phyloP scores from a whole-genome alignment of 2,888 invertebrate species.

The Drosophila meridionalis region DNA sequence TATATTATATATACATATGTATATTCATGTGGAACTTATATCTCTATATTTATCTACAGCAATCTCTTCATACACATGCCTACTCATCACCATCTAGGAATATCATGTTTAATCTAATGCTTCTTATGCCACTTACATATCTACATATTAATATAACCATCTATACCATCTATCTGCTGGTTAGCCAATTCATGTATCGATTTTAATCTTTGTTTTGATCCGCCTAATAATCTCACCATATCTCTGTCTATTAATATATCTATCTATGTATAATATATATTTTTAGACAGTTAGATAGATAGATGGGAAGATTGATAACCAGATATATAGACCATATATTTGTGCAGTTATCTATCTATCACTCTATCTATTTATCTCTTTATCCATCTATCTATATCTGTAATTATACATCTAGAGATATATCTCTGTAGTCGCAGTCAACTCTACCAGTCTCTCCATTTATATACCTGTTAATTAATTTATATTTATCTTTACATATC shows the following conservation, averaged over 20 bases:
- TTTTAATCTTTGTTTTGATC: background rate
- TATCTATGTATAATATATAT: background rate
- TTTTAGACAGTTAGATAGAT: too few species aligned
- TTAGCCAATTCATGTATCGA: background rate
- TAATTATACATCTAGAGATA: too few species aligned
- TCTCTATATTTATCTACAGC: background rate
- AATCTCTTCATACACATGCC: background rate
- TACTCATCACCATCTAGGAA: background rate
- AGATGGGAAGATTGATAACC: too few species aligned
- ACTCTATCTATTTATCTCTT: too few species aligned
- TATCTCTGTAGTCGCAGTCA: background rate
- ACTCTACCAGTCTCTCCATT: background rate
- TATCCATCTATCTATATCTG: background rate
- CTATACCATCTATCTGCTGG: background rate
- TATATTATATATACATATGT: background rate
- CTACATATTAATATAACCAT: background rate
- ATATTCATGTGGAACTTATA: background rate
- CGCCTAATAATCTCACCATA: background rate
- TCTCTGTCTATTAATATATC: background rate
- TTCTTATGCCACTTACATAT: background rate
- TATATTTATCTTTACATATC: background rate
- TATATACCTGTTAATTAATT: background rate
- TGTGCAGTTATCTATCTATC: background rate
- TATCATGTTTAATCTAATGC: too few species aligned
- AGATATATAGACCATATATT: background rate